Percentiles rank a stretch among this genome's conserved stretches.
These are phyloP conservation scores for Scatophagus argus DNA, from an alignment of 2,113 vertebrate genomes.

Conservation along the genomic window DNA sequence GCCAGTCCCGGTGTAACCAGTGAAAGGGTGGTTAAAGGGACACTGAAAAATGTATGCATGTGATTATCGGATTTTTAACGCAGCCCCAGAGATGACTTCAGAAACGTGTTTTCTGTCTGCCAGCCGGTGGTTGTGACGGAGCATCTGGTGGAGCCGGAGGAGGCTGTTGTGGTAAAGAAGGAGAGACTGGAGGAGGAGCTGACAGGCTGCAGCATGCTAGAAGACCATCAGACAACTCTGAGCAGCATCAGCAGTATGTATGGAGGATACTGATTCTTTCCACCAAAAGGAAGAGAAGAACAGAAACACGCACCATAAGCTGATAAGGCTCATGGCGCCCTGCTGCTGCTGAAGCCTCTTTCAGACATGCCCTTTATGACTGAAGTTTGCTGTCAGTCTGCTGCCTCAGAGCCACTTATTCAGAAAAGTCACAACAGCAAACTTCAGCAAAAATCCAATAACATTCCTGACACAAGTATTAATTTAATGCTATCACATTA, in stretches of 20 bases:
- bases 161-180: slow-evolving; percentile 32
- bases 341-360: neutral
- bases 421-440: too few relatives aligned
- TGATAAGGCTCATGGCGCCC: neutral
- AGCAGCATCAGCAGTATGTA: slow-evolving; percentile 12
- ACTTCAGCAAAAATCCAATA: too few relatives aligned
- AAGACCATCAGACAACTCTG: slow-evolving; percentile 13
- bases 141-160: neutral
- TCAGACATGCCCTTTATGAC: too few relatives aligned
- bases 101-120: neutral
- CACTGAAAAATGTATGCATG: neutral
- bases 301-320: neutral
- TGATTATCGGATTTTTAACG: neutral
- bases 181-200: slow-evolving; percentile 31
- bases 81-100: neutral
- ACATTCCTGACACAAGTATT: too few relatives aligned
- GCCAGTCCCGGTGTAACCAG: too few relatives aligned
- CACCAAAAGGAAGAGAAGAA: neutral
- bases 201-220: slow-evolving; percentile 2
- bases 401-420: too few relatives aligned
- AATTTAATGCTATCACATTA: too few relatives aligned
- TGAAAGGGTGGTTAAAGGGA: neutral
- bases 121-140: neutral
- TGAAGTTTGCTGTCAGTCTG: too few relatives aligned
- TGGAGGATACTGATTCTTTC: neutral